These are phyloP conservation scores for Drosophila pegasa DNA, from an alignment of 2,888 invertebrate genomes.

Conservation along the genomic window DNA sequence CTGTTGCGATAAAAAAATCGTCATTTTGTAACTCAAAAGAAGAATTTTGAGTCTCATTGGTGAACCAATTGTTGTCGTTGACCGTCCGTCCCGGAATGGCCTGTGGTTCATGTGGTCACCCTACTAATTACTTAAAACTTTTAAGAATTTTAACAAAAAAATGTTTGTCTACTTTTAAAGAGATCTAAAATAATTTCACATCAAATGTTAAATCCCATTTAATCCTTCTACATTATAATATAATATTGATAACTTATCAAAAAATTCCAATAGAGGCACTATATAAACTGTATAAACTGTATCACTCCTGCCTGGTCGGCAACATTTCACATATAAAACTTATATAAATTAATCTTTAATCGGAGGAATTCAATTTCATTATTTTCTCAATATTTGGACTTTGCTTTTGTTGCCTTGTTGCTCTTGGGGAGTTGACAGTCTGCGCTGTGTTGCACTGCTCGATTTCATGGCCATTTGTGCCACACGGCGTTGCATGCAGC, in stretches of 20 bases:
- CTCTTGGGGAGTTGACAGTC: slow-evolving; percentile 34
- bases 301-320: background rate
- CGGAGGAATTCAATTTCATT: background rate
- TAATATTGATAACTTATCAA: background rate
- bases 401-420: background rate
- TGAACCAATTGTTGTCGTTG: no score
- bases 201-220: background rate
- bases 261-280: background rate
- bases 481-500: slow-evolving; percentile 46
- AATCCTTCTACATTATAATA: background rate
- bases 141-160: no score
- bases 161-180: no score
- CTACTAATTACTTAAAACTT: no score
- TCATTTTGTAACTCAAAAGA: no score
- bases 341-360: background rate
- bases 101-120: no score
- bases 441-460: slow-evolving; percentile 22
- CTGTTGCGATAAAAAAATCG: no score
- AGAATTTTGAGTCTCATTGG: no score
- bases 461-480: slow-evolving; percentile 43
- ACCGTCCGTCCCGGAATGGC: no score
- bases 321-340: background rate
- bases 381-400: slow-evolving; percentile 10
- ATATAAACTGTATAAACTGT: no score
- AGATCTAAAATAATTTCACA: background rate